Evolutionary conservation across 2,113 vertebrate species (phyloP).

Genomic region (Polypterus senegalus): DNA sequence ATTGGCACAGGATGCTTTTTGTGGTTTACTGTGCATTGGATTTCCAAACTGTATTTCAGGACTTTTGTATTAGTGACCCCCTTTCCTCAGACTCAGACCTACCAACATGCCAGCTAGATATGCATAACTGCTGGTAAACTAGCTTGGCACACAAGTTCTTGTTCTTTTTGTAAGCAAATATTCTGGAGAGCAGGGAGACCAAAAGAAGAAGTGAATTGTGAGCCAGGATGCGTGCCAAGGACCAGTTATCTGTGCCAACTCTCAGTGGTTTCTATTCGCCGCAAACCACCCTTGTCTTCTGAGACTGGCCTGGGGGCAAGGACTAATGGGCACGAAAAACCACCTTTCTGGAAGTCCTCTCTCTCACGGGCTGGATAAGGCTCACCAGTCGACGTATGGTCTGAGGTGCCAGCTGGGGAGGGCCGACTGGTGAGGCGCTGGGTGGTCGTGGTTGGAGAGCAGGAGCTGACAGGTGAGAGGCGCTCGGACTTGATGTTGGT

Average conservation of each 20-base stretch:
- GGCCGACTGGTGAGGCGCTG: conserved; percentile 33
- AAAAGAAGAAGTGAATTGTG: too few relatives aligned
- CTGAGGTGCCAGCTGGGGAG: conserved; percentile 36
- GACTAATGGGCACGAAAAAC: conserved; percentile 39
- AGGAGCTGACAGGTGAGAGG: conserved; percentile 59
- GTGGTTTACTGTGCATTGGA: too few relatives aligned
- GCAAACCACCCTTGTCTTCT: conserved; percentile 38
- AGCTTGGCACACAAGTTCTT: too few relatives aligned
- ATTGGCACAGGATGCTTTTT: neutral
- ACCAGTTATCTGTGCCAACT: conserved; percentile 71
- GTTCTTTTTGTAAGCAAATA: too few relatives aligned
- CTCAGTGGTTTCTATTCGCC: conserved; percentile 45
- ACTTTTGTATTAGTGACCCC: too few relatives aligned
- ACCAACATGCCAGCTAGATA: too few relatives aligned
- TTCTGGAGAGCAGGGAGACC: too few relatives aligned
- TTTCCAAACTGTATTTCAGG: too few relatives aligned
- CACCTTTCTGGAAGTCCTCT: conserved; percentile 47
- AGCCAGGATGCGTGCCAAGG: neutral
- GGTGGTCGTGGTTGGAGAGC: conserved; percentile 41
- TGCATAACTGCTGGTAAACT: too few relatives aligned
- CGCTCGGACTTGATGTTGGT: conserved; percentile 81
- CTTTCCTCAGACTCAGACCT: too few relatives aligned
- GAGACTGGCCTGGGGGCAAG: conserved; percentile 28
- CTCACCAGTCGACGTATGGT: conserved; percentile 26
- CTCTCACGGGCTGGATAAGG: conserved; percentile 28